A percentile compares a stretch with the other conserved stretches of the same genome.
Evolutionary conservation across 2,888 invertebrate species (phyloP).

Genomic region (Leucophora obtusa): DNA sequence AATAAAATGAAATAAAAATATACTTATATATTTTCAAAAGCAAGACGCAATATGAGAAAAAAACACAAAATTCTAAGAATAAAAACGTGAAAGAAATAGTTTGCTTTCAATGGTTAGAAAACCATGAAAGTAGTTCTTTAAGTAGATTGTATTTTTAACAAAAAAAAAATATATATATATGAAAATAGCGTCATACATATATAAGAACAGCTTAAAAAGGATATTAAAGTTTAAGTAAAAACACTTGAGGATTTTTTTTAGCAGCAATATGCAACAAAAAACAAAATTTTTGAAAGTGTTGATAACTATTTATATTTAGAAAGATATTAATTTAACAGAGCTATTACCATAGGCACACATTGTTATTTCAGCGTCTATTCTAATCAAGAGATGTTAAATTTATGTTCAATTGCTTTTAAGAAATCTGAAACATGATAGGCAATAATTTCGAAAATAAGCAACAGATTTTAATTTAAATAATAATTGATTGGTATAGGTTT

Average conservation of each 20-base stretch:
- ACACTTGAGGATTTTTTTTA: constrained; percentile 24
- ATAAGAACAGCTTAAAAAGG: constrained; percentile 21
- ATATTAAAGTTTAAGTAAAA: constrained; percentile 36
- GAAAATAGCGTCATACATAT: neutral
- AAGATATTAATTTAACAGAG: neutral
- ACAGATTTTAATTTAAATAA: too few relatives aligned
- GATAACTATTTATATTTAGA: neutral
- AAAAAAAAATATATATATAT: neutral
- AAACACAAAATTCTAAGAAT: constrained; percentile 25
- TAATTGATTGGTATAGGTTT: too few relatives aligned
- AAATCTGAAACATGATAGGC: too few relatives aligned
- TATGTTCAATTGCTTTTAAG: too few relatives aligned
- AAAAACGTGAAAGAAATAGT: constrained; percentile 40
- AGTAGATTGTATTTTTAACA: constrained; percentile 31
- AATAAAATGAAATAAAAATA: constrained; percentile 39
- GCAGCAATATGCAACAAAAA: neutral
- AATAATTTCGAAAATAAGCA: too few relatives aligned
- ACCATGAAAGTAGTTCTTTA: constrained; percentile 45
- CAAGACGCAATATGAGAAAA: constrained; percentile 20
- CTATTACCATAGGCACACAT: constrained; percentile 1
- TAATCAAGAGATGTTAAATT: too few relatives aligned
- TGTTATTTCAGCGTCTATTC: neutral
- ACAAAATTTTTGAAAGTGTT: constrained; percentile 21
- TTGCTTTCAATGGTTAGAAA: constrained; percentile 32
- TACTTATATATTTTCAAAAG: constrained; percentile 28